Evolutionary conservation across 2,113 vertebrate species (phyloP), one percentile per base, ranked within the genome.

Genomic region (Rhea americana): DNA sequence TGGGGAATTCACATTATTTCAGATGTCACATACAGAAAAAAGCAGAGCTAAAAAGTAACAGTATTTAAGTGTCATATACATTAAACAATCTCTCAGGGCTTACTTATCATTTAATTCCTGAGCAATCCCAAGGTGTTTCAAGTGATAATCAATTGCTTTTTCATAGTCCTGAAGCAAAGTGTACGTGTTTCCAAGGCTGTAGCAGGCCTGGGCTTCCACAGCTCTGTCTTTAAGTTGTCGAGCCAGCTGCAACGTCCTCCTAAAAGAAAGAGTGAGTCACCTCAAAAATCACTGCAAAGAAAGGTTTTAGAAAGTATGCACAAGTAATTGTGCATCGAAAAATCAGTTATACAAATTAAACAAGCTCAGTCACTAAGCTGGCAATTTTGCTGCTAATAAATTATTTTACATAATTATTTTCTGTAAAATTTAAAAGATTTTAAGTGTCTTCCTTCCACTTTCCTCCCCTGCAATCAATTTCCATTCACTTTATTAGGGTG

Each of bases 101-200:
- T 97, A 99, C 99, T 98, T 98, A 88, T 99, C 99, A 2, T 98
- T 98, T 61, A 99, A 97, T 82, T 99, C 99, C 93, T 98, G 99
- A 86, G 99, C 99, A 66, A 99, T 99, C 93, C 98, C 98, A 61
- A 99, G 98, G 94, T 99, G 99, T 95, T 99, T 99, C 78, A 99
- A 95, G 51, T 99, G 99, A 96, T 99, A 99, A 91, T 99, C 99
- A 50, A 99, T 99, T 61, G 99, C 99, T 94, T 98, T 98, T 94
- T 99, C 98, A 14, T 99, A 99, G 97, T 99, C 99, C 74, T 99
- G 99, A 30, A 99, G 98, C 59, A 99, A 97, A 3, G 99, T 99
- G 90, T 99, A 98, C 0, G 99, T 99, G 97, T 99, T 99, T 7
- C 99, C 99, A 26, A 99, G 98, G 85, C 99, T 99, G 95, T 99